A percentile compares a stretch with the other conserved stretches of the same genome.
phyloP scores from a whole-genome alignment of 2,797 vertebrate genomes.

The Chromobotia macracanthus region DNA sequence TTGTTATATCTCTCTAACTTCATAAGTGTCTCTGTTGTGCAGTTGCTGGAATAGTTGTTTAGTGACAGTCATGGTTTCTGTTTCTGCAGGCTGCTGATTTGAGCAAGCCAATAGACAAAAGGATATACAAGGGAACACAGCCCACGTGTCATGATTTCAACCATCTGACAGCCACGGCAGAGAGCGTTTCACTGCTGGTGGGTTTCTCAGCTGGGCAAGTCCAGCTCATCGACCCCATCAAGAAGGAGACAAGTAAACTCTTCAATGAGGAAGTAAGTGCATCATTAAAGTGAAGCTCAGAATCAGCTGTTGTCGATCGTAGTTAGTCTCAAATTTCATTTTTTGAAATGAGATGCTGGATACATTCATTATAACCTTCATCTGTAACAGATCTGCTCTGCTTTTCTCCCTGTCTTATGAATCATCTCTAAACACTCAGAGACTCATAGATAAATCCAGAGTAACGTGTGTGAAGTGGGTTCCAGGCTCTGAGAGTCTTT shows the following conservation, averaged over 20 bases:
- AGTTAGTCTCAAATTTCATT: too few species aligned
- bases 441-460: conserved; percentile 97
- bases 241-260: conserved; percentile 99
- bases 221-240: conserved; percentile 98
- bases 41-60: background rate
- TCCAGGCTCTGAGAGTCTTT: conserved; percentile 95
- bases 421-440: conserved; percentile 72
- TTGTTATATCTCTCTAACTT: too few species aligned
- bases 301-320: background rate
- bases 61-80: background rate
- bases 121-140: conserved; percentile 99
- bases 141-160: conserved; percentile 99
- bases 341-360: background rate
- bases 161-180: conserved; percentile 95
- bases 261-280: conserved; percentile 96
- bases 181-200: conserved; percentile 95
- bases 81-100: conserved; percentile 90
- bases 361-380: background rate
- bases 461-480: conserved; percentile 98
- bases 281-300: background rate
- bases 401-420: conserved; percentile 63
- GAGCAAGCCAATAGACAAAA: conserved; percentile 98
- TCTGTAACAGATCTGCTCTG: conserved; percentile 57
- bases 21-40: too few species aligned
- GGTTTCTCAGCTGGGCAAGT: conserved; percentile 98